Percentiles rank a stretch among this genome's conserved stretches.
phyloP scores from a whole-genome alignment of 2,888 invertebrate genomes.

The Mesorhabditis sp. region DNA sequence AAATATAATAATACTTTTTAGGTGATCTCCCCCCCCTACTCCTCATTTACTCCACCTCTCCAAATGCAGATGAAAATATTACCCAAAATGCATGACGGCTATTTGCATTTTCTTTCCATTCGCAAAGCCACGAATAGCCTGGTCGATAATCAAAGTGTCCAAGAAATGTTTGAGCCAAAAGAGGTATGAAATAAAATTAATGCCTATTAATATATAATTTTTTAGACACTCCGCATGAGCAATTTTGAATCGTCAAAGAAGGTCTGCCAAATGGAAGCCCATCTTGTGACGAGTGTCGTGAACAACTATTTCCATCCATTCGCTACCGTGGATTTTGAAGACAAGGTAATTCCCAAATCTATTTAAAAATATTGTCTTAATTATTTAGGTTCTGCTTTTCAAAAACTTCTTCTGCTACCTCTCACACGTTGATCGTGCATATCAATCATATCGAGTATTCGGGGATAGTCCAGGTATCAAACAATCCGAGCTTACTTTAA shows the following conservation, averaged over 20 bases:
- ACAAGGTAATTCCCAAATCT: constrained; percentile 27
- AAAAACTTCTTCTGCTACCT: constrained; percentile 52
- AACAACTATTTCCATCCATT: constrained; percentile 51
- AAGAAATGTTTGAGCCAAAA: constrained; percentile 19
- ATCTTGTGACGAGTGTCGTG: constrained; percentile 48
- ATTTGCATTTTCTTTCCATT: constrained; percentile 44
- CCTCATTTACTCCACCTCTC: constrained; percentile 1
- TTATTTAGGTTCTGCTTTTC: constrained; percentile 38
- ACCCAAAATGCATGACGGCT: constrained; percentile 39
- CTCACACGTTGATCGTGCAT: constrained; percentile 51
- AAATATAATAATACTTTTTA: background rate
- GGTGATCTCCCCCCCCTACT: background rate
- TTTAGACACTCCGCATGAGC: constrained; percentile 26
- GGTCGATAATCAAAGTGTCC: constrained; percentile 32
- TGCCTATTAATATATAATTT: constrained; percentile 6
- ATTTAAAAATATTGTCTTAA: background rate
- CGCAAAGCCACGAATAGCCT: constrained; percentile 44
- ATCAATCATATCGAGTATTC: constrained; percentile 45
- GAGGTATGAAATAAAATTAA: constrained; percentile 11
- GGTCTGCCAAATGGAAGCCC: constrained; percentile 49
- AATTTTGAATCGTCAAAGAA: constrained; percentile 47
- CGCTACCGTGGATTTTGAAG: constrained; percentile 31
- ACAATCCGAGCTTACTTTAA: constrained; percentile 8
- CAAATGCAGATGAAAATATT: constrained; percentile 20
- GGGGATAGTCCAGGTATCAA: constrained; percentile 11